Conservation (phyloP, 2,888 invertebrate genomes). For the Drosophila quinaria region DNA sequence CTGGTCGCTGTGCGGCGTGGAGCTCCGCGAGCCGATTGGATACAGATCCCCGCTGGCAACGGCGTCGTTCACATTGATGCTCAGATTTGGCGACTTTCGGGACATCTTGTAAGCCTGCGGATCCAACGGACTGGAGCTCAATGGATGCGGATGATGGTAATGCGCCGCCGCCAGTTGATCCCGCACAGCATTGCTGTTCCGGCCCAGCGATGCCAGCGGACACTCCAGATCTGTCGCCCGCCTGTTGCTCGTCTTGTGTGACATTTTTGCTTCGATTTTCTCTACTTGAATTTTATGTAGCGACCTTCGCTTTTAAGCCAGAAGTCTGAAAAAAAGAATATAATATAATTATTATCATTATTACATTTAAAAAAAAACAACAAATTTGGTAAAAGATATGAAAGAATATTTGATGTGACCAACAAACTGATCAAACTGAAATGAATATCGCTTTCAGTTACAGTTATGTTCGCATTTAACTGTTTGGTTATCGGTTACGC, state of each 20-base stretch:
- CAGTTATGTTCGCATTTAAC: too few relatives aligned
- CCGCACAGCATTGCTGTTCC: constrained; percentile 84
- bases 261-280: constrained; percentile 72
- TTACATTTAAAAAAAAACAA: too few relatives aligned
- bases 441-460: too few relatives aligned
- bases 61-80: constrained; percentile 82
- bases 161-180: constrained; percentile 80
- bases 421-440: too few relatives aligned
- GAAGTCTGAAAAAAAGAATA: constrained; percentile 40
- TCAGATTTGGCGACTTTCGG: constrained; percentile 84
- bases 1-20: constrained; percentile 54
- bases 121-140: constrained; percentile 86
- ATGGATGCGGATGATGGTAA: constrained; percentile 85
- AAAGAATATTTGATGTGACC: too few relatives aligned
- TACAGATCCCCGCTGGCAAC: constrained; percentile 82
- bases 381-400: too few relatives aligned
- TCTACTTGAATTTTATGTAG: constrained; percentile 11
- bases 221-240: constrained; percentile 86
- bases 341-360: neutral
- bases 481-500: too few relatives aligned
- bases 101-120: constrained; percentile 86
- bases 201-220: constrained; percentile 88
- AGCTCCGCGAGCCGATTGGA: constrained; percentile 56
- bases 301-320: constrained; percentile 21
- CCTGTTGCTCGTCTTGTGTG: constrained; percentile 82